These are phyloP conservation scores for Phyllopteryx taeniolatus DNA, from an alignment of 2,113 vertebrate genomes.

Conservation along the genomic window DNA sequence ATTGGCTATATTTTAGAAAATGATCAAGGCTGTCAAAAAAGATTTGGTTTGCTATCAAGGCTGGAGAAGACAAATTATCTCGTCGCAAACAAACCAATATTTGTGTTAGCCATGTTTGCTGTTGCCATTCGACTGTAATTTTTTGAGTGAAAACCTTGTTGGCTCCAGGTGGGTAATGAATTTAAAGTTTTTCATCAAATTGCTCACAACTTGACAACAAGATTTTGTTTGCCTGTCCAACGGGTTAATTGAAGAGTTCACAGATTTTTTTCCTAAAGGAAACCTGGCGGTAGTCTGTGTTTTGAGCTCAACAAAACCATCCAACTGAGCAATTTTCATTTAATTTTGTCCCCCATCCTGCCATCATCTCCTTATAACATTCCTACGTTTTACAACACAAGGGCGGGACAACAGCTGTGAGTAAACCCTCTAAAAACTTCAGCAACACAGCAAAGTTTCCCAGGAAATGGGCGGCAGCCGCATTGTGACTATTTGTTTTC, in stretches of 20 bases:
- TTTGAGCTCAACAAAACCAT: neutral
- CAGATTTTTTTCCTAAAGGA: constrained; percentile 52
- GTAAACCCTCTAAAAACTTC: constrained; percentile 33
- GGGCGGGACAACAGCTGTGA: constrained; percentile 44
- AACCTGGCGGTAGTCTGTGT: constrained; percentile 55
- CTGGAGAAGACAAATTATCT: no score
- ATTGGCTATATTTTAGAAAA: no score
- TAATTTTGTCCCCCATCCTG: constrained; percentile 52
- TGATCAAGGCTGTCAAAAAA: no score
- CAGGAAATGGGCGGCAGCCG: constrained; percentile 60
- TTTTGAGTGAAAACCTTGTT: no score
- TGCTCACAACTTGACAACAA: neutral
- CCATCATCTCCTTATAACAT: constrained; percentile 49
- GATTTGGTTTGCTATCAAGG: no score
- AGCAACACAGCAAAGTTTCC: constrained; percentile 51
- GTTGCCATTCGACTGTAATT: no score
- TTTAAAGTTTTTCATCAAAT: no score
- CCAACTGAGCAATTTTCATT: constrained; percentile 53
- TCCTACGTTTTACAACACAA: constrained; percentile 68
- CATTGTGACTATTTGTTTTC: constrained; percentile 38
- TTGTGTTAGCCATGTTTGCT: no score
- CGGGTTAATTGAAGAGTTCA: constrained; percentile 36
- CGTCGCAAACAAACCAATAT: no score
- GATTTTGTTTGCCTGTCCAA: neutral
- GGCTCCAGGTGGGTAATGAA: no score